These are phyloP conservation scores for Ectobius pallidus DNA, from an alignment of 2,888 invertebrate species.

Conservation along the genomic window DNA sequence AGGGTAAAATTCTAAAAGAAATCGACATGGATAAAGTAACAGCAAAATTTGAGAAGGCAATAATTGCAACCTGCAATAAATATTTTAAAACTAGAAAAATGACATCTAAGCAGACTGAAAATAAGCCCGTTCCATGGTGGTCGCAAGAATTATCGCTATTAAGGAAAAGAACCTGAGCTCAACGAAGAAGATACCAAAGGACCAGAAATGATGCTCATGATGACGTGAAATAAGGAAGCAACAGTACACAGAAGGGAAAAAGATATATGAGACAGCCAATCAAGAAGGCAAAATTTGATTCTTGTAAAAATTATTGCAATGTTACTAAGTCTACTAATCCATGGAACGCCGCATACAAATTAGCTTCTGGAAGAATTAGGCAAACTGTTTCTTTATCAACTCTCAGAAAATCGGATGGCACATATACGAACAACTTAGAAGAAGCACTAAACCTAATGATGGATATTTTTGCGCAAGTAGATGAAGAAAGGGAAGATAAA, in stretches of 20 bases:
- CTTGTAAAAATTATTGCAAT: background rate
- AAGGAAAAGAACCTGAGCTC: background rate
- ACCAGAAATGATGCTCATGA: background rate
- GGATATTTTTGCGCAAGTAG: background rate
- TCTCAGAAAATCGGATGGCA: background rate
- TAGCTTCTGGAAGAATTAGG: background rate
- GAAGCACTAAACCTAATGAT: background rate
- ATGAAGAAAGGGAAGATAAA: background rate
- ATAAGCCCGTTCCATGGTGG: background rate
- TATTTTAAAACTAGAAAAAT: background rate
- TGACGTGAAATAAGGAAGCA: background rate
- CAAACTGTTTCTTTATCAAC: background rate
- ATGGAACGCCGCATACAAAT: background rate
- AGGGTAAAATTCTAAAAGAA: background rate
- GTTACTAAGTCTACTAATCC: background rate
- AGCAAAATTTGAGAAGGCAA: background rate
- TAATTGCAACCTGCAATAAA: background rate
- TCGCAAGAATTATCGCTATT: background rate
- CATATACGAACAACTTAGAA: background rate
- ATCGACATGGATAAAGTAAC: background rate
- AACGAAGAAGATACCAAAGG: background rate
- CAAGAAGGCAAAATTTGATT: background rate
- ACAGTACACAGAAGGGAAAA: background rate
- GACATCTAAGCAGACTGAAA: background rate
- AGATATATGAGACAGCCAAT: background rate